A percentile compares a stretch with the other conserved stretches of the same genome.
Conservation (phyloP, 2,113 vertebrate species). For the Lepidothrix coronata region DNA sequence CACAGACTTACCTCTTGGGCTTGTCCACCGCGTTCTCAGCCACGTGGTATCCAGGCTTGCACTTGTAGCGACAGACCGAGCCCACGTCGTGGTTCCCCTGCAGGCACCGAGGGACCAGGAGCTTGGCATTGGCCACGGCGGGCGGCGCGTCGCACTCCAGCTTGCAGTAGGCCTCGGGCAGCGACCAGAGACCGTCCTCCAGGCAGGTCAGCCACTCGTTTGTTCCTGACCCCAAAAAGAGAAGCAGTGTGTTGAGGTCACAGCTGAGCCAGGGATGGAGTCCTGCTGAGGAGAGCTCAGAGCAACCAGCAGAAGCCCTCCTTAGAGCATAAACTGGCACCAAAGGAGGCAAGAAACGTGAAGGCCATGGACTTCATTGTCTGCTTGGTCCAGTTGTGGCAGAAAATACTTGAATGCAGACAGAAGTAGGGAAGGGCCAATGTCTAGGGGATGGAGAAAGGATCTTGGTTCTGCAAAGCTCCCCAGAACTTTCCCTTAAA, state of each 20-base stretch:
- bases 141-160: constrained; percentile 83
- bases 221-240: constrained; percentile 75
- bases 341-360: fast-evolving
- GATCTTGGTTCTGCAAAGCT: background rate
- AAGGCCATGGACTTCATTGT: fast-evolving
- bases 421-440: background rate
- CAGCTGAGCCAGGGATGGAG: background rate
- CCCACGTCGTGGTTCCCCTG: constrained; percentile 85
- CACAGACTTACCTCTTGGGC: constrained; percentile 79
- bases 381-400: background rate
- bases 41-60: constrained; percentile 87
- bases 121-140: constrained; percentile 71
- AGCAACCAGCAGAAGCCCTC: background rate
- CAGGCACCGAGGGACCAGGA: constrained; percentile 81
- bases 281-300: background rate
- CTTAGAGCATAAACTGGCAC: background rate
- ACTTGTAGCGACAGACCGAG: constrained; percentile 86
- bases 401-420: background rate
- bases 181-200: constrained; percentile 93
- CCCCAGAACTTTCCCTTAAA: background rate
- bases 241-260: background rate
- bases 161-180: constrained; percentile 95
- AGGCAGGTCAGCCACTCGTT: constrained; percentile 89
- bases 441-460: background rate
- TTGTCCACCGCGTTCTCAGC: constrained; percentile 62